phyloP scores from a whole-genome alignment of 2,888 invertebrate species.

The Sminthurides aquaticus region DNA sequence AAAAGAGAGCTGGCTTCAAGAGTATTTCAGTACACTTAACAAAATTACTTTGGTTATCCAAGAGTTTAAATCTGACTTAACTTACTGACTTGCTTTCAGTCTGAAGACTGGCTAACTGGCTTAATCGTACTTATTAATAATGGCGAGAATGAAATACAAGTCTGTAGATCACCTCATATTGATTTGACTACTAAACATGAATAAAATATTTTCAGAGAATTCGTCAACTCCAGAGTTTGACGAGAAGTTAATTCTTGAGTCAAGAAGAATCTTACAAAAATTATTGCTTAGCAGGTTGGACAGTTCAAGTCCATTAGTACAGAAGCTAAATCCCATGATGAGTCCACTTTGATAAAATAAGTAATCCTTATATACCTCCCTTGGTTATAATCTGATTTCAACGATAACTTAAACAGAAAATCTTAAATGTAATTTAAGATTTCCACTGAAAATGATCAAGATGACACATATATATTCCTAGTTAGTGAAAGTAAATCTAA shows the following conservation, averaged over 20 bases:
- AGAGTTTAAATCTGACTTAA: too few species aligned
- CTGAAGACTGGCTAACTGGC: too few species aligned
- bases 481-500: neutral
- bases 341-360: constrained; percentile 1
- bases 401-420: neutral
- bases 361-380: neutral
- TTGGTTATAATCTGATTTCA: neutral
- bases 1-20: too few species aligned
- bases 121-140: too few species aligned
- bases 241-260: neutral
- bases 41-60: too few species aligned
- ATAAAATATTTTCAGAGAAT: neutral
- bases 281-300: neutral
- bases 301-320: neutral
- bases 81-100: too few species aligned
- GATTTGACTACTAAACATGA: neutral
- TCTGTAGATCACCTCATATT: neutral
- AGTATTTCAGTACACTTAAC: too few species aligned
- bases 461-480: neutral
- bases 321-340: neutral
- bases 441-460: neutral
- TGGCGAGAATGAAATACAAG: too few species aligned
- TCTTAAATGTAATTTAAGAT: constrained; percentile 1
- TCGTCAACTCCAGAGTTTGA: neutral
- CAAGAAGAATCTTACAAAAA: neutral